Conservation (phyloP, 1,140 invertebrate genomes). For the Plodia interpunctella region DNA sequence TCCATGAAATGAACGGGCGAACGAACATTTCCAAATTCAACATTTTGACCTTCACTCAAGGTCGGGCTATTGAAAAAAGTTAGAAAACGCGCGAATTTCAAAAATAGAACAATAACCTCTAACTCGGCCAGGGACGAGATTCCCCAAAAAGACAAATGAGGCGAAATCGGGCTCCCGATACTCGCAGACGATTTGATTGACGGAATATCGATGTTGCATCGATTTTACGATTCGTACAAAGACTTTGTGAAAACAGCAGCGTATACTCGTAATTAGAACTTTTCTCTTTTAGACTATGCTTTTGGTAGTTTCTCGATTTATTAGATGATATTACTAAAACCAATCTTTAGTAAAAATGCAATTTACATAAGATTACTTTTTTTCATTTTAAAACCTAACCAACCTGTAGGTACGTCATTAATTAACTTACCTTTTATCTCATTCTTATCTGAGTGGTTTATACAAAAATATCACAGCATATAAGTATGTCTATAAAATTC, state of each 20-base stretch:
- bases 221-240: constrained; percentile 14
- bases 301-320: too few species aligned
- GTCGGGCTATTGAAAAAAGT: constrained; percentile 35
- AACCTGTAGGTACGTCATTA: too few species aligned
- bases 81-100: constrained; percentile 53
- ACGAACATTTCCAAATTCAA: constrained; percentile 1
- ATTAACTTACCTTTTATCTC: too few species aligned
- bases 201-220: constrained; percentile 17
- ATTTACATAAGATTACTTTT: too few species aligned
- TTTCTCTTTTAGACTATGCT: too few species aligned
- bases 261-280: too few species aligned
- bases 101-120: constrained; percentile 69
- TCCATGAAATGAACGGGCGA: not conserved
- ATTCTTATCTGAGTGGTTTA: too few species aligned
- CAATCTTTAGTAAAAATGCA: too few species aligned
- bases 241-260: not conserved
- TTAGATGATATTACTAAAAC: too few species aligned
- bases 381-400: too few species aligned
- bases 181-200: constrained; percentile 21
- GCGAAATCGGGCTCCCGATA: constrained; percentile 26
- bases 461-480: too few species aligned
- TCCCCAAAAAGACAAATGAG: constrained; percentile 53
- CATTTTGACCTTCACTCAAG: constrained; percentile 38
- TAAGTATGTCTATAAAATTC: too few species aligned
- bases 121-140: constrained; percentile 66